Base-by-base conservation (phyloP, 2,888 invertebrate species). In the Volucella inflata region DNA sequence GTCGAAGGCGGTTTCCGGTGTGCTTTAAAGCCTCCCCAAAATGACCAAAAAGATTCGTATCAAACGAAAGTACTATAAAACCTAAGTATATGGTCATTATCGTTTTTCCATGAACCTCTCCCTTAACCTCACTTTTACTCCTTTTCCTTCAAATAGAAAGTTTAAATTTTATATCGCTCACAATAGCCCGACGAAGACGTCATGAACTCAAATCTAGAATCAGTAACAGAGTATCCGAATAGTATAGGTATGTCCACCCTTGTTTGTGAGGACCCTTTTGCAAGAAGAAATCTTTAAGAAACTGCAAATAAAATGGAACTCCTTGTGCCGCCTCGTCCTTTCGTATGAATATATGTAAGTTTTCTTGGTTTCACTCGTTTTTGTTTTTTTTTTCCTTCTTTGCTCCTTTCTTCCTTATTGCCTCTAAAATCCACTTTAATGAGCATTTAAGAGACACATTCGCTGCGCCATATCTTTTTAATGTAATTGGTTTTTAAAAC, bases 391-490 rank as follows among this genome's bases (percentile, higher is more conserved):
- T 12, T 38, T 65, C 14, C 14, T 38, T 30, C 17, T 21, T 14
- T 51, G n/a, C 21, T 14, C 17, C 12, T 48, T 67, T 65, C 17
- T 65, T 67, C 65, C 76, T 72, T 80, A 76, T 76, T 84, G 84
- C 84, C 84, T 79, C 64, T 84, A 91, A 91, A 90, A 90, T 90
- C 90, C 90, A 89, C 90, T 91, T 90, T 90, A 90, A 91, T 91
- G 90, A 90, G 89, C 90, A 91, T 90, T 90, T 90, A 90, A 90
- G 89, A 90, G 90, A 90, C 89, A 90, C 90, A 89, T 88, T 88
- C 88, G 74, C 76, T 80, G 80, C 72, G 76, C 80, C 85, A 85
- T 85, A 85, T 85, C 80, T 80, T 85, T 85, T 85, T 80, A 80
- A 85, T 85, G 85, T 80, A 85, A 85, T 85, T 85, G 80, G 85